phyloP scores from a whole-genome alignment of 2,113 vertebrate genomes.

The Girardinichthys multiradiatus region DNA sequence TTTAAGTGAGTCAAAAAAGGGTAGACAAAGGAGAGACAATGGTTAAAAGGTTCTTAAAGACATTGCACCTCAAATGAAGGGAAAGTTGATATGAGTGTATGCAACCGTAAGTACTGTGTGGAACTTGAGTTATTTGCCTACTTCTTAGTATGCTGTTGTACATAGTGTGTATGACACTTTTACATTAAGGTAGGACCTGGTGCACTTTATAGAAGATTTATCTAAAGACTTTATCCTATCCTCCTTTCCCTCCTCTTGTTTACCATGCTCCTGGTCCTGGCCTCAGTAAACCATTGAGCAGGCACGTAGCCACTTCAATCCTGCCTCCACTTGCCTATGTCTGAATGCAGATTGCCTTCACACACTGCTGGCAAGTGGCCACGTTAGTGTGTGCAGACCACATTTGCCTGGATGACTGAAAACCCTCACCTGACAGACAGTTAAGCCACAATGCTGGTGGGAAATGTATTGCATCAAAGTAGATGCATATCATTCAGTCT shows the following conservation, averaged over 20 bases:
- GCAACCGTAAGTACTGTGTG: constrained; percentile 21
- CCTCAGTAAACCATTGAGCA: constrained; percentile 50
- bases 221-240: constrained; percentile 26
- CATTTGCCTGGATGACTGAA: constrained; percentile 16
- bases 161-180: constrained; percentile 41
- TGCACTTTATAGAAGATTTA: constrained; percentile 33
- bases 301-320: constrained; percentile 65
- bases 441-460: constrained; percentile 1
- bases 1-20: constrained; percentile 12
- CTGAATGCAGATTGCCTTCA: constrained; percentile 38
- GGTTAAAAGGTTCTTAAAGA: constrained; percentile 19
- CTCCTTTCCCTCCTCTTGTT: background rate
- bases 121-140: constrained; percentile 25
- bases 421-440: constrained; percentile 27
- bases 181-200: constrained; percentile 27
- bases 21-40: constrained; percentile 37
- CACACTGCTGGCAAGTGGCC: constrained; percentile 53
- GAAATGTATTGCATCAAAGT: constrained; percentile 16
- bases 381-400: constrained; percentile 18
- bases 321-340: constrained; percentile 43
- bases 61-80: constrained; percentile 29
- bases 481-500: constrained; percentile 6
- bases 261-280: constrained; percentile 13
- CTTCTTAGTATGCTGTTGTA: constrained; percentile 39
- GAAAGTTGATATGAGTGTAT: constrained; percentile 40